Evolutionary conservation across 2,888 invertebrate genomes (phyloP).

Genomic region (Mythimna vitellina): DNA sequence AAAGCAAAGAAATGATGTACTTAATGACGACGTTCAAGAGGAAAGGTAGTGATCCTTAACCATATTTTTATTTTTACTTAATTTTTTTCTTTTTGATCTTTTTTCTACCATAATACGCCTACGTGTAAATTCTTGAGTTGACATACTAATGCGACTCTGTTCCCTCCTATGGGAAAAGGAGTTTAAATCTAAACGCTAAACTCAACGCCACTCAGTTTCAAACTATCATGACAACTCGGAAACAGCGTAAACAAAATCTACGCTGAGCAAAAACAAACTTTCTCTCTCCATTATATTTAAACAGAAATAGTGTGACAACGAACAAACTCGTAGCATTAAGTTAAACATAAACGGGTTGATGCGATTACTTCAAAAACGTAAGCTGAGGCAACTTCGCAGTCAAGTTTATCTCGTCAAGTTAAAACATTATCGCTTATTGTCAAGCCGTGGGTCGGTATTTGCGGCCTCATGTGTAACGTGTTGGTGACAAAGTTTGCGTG

Average conservation of each 20-base stretch:
- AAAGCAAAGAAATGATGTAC: too few species aligned
- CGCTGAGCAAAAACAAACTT: constrained; percentile 56
- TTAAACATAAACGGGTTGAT: constrained; percentile 58
- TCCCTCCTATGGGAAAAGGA: constrained; percentile 5
- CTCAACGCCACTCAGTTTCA: constrained; percentile 28
- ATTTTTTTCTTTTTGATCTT: too few species aligned
- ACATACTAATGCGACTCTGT: background rate
- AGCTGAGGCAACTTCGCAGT: constrained; percentile 44
- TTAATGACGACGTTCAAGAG: too few species aligned
- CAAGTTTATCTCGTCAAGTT: constrained; percentile 64
- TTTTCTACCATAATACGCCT: background rate
- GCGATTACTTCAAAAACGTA: constrained; percentile 68
- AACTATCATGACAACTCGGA: constrained; percentile 50
- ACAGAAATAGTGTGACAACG: constrained; percentile 64
- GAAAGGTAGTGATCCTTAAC: too few species aligned
- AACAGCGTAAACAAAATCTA: constrained; percentile 52
- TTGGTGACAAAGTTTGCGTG: constrained; percentile 23
- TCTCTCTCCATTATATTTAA: constrained; percentile 55
- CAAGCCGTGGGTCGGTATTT: constrained; percentile 45
- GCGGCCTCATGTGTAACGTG: constrained; percentile 49
- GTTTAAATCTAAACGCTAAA: constrained; percentile 41
- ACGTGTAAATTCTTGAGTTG: background rate
- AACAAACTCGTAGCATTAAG: constrained; percentile 59
- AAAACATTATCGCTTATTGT: constrained; percentile 67
- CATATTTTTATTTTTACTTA: too few species aligned